Evolutionary conservation across 1,140 invertebrate genomes (phyloP).

Genomic region (Hyles vespertilio): DNA sequence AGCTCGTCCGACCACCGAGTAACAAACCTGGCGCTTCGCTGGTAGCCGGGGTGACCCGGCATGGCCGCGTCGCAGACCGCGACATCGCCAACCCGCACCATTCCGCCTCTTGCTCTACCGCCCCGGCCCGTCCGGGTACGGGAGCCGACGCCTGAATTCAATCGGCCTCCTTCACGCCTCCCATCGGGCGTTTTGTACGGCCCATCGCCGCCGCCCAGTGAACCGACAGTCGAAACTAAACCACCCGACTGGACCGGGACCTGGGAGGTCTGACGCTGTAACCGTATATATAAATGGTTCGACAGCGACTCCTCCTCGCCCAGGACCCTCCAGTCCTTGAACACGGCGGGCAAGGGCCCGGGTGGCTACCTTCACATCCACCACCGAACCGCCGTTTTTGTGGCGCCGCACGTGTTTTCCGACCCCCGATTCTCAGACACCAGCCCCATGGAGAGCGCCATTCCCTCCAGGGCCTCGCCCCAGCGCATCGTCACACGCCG

Average conservation of each 20-base stretch:
- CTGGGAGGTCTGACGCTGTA: not conserved
- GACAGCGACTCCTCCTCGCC: slow-evolving; percentile 21
- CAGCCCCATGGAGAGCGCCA: not conserved
- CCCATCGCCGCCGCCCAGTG: not conserved
- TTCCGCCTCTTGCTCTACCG: too few relatives aligned
- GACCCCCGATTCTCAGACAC: not conserved
- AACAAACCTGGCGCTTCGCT: too few relatives aligned
- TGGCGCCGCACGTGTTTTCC: slow-evolving; percentile 15
- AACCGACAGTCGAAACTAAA: not conserved
- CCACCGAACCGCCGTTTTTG: slow-evolving; percentile 17
- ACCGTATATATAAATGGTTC: slow-evolving; percentile 17
- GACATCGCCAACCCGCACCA: too few relatives aligned
- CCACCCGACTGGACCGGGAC: not conserved
- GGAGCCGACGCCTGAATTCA: too few relatives aligned
- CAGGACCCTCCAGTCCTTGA: slow-evolving; percentile 15
- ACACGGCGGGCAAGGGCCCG: slow-evolving; percentile 7
- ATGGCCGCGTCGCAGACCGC: too few relatives aligned
- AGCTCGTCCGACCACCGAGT: too few relatives aligned
- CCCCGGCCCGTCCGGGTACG: too few relatives aligned
- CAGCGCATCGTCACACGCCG: slow-evolving; percentile 9
- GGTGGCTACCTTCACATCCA: slow-evolving; percentile 17
- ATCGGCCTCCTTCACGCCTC: too few relatives aligned
- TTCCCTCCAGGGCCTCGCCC: slow-evolving; percentile 15
- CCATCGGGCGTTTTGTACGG: not conserved
- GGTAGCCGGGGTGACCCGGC: too few relatives aligned